A percentile compares a stretch with the other conserved stretches of the same genome.
phyloP scores from a whole-genome alignment of 2,797 vertebrate genomes.

The Meda fulgida region DNA sequence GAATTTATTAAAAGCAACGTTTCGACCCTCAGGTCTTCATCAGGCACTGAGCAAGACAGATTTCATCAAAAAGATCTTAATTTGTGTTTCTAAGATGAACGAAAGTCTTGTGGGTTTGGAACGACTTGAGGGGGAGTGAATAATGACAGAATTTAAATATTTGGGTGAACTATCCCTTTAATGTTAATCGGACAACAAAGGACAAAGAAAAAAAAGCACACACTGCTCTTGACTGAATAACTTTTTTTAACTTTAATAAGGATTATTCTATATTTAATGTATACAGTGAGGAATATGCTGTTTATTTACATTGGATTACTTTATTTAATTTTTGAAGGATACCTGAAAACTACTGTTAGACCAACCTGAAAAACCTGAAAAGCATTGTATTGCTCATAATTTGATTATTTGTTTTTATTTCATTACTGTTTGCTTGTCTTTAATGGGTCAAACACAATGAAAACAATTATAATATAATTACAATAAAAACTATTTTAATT shows the following conservation, averaged over 20 bases:
- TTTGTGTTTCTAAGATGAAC: too few relatives aligned
- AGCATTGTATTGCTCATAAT: not conserved
- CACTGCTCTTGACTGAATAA: not conserved
- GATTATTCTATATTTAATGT: not conserved
- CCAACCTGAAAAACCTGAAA: not conserved
- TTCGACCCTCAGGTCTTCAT: too few relatives aligned
- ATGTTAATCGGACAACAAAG: not conserved
- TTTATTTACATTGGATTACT: not conserved
- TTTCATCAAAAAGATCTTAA: too few relatives aligned
- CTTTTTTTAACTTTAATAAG: not conserved
- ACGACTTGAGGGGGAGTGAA: too few relatives aligned
- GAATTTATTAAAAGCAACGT: too few relatives aligned
- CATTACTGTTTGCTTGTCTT: not conserved
- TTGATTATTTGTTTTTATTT: not conserved
- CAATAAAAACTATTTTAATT: not conserved
- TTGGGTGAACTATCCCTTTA: too few relatives aligned
- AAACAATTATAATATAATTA: too few relatives aligned
- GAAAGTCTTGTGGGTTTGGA: too few relatives aligned
- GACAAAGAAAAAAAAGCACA: not conserved
- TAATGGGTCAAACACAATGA: not conserved
- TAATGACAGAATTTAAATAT: too few relatives aligned
- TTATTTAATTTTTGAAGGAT: not conserved
- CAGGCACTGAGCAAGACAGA: too few relatives aligned
- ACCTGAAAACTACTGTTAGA: not conserved
- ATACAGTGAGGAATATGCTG: not conserved